Conservation (phyloP, 2,888 invertebrate genomes). For the Brachynemurus nebulosus region DNA sequence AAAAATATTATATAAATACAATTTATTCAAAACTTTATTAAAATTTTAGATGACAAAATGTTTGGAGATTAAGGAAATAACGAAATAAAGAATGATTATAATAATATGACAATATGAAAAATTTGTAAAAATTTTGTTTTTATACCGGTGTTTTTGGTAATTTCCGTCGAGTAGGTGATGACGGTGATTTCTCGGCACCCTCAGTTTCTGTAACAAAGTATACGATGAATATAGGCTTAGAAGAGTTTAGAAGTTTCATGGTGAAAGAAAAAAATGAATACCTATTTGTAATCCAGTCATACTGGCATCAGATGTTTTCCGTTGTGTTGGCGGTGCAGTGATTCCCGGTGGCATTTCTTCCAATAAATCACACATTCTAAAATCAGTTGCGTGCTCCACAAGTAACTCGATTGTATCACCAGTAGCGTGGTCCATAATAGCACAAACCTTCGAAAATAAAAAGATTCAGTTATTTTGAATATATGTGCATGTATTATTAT, state of each 20-base stretch:
- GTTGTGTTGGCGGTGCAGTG: slow-evolving; percentile 24
- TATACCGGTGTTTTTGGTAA: slow-evolving; percentile 96
- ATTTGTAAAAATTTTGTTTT: slow-evolving; percentile 35
- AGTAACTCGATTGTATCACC: slow-evolving; percentile 72
- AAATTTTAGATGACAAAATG: slow-evolving; percentile 2
- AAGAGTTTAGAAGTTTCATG: neutral
- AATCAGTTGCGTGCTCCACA: slow-evolving; percentile 60
- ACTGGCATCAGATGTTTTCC: slow-evolving; percentile 33
- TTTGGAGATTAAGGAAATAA: slow-evolving; percentile 34
- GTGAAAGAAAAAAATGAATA: slow-evolving; percentile 26
- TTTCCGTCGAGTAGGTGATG: slow-evolving; percentile 85
- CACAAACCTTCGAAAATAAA: slow-evolving; percentile 42
- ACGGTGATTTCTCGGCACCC: slow-evolving; percentile 66
- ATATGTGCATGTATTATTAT: no score
- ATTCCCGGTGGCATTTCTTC: slow-evolving; percentile 43
- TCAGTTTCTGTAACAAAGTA: slow-evolving; percentile 57
- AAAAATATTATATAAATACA: no score
- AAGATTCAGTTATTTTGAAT: neutral
- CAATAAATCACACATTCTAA: slow-evolving; percentile 51
- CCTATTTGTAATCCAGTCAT: slow-evolving; percentile 45
- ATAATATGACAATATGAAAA: no score
- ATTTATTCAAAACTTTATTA: no score
- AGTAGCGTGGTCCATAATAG: slow-evolving; percentile 60
- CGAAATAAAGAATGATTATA: slow-evolving; percentile 34
- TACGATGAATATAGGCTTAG: neutral